Percentiles rank a stretch among this genome's conserved stretches.
Evolutionary conservation across 2,888 invertebrate species (phyloP).

Genomic region (Cylloceria caligata): DNA sequence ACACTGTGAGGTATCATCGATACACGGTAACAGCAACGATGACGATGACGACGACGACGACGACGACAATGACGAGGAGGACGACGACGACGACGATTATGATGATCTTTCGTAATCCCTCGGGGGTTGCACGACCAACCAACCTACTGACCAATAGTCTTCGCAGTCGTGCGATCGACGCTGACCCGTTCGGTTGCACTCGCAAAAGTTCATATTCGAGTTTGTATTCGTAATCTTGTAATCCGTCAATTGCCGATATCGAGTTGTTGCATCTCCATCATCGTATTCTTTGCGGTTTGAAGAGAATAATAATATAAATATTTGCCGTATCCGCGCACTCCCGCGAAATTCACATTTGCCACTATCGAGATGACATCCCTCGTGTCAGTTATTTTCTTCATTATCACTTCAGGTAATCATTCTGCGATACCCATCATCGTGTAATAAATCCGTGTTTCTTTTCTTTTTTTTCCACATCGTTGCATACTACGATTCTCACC

Average conservation of each 20-base stretch:
- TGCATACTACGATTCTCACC: conserved; percentile 40
- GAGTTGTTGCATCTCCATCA: background rate
- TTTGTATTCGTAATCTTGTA: background rate
- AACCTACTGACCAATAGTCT: conserved; percentile 65
- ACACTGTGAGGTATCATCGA: conserved; percentile 18
- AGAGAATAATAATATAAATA: background rate
- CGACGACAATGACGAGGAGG: conserved; percentile 55
- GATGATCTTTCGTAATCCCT: conserved; percentile 67
- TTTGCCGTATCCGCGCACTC: background rate
- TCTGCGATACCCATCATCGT: background rate
- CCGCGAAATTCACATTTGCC: background rate
- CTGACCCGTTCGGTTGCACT: conserved; percentile 62
- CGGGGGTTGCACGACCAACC: conserved; percentile 65
- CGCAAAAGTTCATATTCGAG: background rate
- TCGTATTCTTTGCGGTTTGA: background rate
- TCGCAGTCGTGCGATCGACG: conserved; percentile 69
- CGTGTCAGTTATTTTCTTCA: conserved; percentile 46
- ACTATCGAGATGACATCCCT: conserved; percentile 48
- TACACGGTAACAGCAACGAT: conserved; percentile 20
- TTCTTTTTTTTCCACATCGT: conserved; percentile 17
- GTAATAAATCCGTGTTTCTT: background rate
- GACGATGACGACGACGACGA: conserved; percentile 32
- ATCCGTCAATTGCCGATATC: background rate
- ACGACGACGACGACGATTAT: conserved; percentile 51
- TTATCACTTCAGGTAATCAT: conserved; percentile 63